Conservation (phyloP, 2,888 invertebrate species). For the Biston betularia region DNA sequence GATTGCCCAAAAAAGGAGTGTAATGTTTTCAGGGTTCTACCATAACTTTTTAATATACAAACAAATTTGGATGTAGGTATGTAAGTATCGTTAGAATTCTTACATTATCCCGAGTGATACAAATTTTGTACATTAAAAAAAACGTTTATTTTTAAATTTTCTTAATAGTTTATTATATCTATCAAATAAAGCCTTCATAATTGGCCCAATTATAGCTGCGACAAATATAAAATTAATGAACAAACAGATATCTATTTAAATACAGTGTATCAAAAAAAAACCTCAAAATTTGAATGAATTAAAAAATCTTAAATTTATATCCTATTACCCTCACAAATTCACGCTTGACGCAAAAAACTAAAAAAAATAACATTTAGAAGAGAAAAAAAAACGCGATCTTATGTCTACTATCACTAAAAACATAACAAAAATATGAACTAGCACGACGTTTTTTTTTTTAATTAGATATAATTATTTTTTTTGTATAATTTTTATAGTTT, state of each 20-base stretch:
- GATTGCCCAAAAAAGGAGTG: too few relatives aligned
- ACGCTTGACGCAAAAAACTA: constrained; percentile 31
- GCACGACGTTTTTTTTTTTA: constrained; percentile 37
- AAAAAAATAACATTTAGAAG: constrained; percentile 45
- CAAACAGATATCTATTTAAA: too few relatives aligned
- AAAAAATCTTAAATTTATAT: constrained; percentile 23
- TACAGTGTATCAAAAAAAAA: constrained; percentile 1
- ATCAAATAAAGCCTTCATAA: too few relatives aligned
- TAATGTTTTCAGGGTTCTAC: too few relatives aligned
- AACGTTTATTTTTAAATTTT: too few relatives aligned
- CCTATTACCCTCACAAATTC: constrained; percentile 23
- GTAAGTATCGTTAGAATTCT: too few relatives aligned
- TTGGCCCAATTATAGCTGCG: background rate
- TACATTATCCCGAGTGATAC: too few relatives aligned
- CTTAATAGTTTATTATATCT: too few relatives aligned
- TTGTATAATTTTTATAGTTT: constrained; percentile 32
- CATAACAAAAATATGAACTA: constrained; percentile 49
- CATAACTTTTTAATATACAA: too few relatives aligned
- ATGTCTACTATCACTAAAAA: constrained; percentile 49
- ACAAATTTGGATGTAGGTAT: too few relatives aligned
- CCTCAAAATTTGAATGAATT: constrained; percentile 29
- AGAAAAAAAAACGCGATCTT: constrained; percentile 44
- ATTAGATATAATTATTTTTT: constrained; percentile 31
- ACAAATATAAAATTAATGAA: too few relatives aligned
- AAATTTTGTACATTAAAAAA: too few relatives aligned